phyloP scores from a whole-genome alignment of 1,140 invertebrate genomes.

The Caenorhabditis elegans region WBcel235 BX284605.5:10844501-10845000 shows the following conservation, averaged over 20 bases:
- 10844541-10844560: neutral
- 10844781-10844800: constrained; percentile 13
- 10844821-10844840: neutral
- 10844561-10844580: neutral
- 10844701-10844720: neutral
- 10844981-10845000: neutral
- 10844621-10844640: neutral
- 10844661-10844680: no score
- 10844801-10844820: constrained; percentile 23
- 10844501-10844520: constrained; percentile 1
- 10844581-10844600: neutral
- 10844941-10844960: neutral
- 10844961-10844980: neutral
- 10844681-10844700: no score
- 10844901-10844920: neutral
- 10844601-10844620: neutral
- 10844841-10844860: neutral
- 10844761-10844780: neutral
- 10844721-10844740: neutral
- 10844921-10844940: neutral
- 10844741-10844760: constrained; percentile 2
- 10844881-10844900: no score
- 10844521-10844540: constrained; percentile 10
- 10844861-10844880: neutral
- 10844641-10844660: no score